phyloP scores from a whole-genome alignment of 2,888 invertebrate species.

The Rosalia funebris region DNA sequence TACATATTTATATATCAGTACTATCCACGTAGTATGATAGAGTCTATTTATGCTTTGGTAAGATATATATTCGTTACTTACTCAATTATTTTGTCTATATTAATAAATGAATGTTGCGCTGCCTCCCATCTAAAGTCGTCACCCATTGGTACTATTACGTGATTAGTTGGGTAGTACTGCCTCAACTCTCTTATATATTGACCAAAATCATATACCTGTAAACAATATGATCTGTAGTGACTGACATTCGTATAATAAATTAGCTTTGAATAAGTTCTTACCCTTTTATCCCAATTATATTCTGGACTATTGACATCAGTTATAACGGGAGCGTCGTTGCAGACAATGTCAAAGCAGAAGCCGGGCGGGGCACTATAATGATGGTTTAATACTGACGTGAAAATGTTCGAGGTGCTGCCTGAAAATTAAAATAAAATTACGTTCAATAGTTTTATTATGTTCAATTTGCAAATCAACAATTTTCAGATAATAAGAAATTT shows the following conservation, averaged over 20 bases:
- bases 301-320: slow-evolving; percentile 72
- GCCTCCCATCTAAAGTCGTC: slow-evolving; percentile 72
- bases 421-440: background rate
- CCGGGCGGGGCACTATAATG: slow-evolving; percentile 14
- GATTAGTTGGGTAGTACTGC: slow-evolving; percentile 66
- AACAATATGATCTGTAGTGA: background rate
- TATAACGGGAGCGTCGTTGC: slow-evolving; percentile 72
- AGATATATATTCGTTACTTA: too few species aligned
- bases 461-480: too few species aligned
- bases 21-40: too few species aligned
- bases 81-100: slow-evolving; percentile 65
- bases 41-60: too few species aligned
- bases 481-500: too few species aligned
- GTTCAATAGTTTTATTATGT: too few species aligned
- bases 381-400: slow-evolving; percentile 7
- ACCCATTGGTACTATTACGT: slow-evolving; percentile 74
- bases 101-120: slow-evolving; percentile 70
- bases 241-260: background rate
- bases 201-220: slow-evolving; percentile 51
- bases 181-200: slow-evolving; percentile 63
- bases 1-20: too few species aligned
- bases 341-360: slow-evolving; percentile 53
- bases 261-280: slow-evolving; percentile 60
- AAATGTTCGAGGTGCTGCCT: slow-evolving; percentile 14
- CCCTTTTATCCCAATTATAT: slow-evolving; percentile 73